These are phyloP conservation scores for Rotaria macrura DNA, from an alignment of 2,888 invertebrate species.

Conservation along the genomic window DNA sequence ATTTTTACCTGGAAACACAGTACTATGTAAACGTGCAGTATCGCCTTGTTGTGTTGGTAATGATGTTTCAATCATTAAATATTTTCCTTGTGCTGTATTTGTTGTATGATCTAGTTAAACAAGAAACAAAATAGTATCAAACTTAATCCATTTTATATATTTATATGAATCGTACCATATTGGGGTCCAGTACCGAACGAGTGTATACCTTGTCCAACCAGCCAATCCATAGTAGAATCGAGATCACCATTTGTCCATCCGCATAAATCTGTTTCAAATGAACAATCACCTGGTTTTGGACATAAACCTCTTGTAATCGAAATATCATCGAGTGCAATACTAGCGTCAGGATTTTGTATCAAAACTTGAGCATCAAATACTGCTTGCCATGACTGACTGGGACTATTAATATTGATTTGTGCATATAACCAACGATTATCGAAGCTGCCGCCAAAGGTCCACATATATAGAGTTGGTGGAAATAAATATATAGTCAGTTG, in stretches of 20 bases:
- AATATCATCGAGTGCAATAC: conserved; percentile 30
- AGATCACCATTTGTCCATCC: conserved; percentile 22
- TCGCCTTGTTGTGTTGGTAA: conserved; percentile 36
- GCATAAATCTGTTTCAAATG: conserved; percentile 32
- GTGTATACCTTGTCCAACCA: not conserved
- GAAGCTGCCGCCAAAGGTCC: conserved; percentile 15
- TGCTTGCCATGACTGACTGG: conserved; percentile 31
- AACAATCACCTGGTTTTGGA: conserved; percentile 29
- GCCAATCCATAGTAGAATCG: not conserved
- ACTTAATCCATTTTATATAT: no score
- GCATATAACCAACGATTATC: conserved; percentile 30
- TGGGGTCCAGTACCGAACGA: not conserved
- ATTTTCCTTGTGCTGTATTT: not conserved
- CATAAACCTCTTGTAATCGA: conserved; percentile 27
- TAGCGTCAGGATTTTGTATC: conserved; percentile 15
- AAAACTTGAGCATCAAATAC: conserved; percentile 25
- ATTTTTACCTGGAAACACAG: conserved; percentile 35
- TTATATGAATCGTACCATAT: not conserved
- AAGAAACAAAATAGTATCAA: not conserved
- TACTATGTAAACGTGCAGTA: conserved; percentile 38
- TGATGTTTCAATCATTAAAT: conserved; percentile 20
- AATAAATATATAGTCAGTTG: not conserved
- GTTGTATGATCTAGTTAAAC: conserved; percentile 5
- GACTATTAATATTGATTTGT: conserved; percentile 20
- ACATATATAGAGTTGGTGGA: not conserved